Evolutionary conservation across 2,113 vertebrate species (phyloP), one percentile per base, ranked within the genome.

Genomic region (Labrus mixtus): DNA sequence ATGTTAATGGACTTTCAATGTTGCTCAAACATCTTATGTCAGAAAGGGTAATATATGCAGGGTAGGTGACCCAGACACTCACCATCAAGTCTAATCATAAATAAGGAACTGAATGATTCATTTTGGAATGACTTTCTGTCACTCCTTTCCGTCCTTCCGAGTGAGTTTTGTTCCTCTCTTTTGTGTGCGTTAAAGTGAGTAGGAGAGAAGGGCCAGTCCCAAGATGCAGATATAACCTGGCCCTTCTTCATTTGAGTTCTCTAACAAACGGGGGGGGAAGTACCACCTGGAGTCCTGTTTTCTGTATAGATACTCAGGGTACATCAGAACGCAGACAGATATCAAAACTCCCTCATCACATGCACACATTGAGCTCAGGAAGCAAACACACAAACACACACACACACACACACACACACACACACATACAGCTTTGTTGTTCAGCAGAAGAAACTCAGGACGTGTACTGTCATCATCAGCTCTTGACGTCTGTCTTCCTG

Each of bases 321-420:
- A 62, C 33, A 15, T 62, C 58, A 68, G 56, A 82, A 11, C 58
- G 58, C 45, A 43, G 57, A 48, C 73, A 73, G 50, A 80, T 73
- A 73, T 50, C 63, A 78, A 43, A 55, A 64, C 71, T 17, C 81
- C 73, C 68, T 85, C 63, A 63, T 71, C 75, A 39, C 37, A 76
- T 65, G 70, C 66, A 85, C 76, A 83, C 71, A 13, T 66, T 29
- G 70, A 76, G 68, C 78, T 91, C 90, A 91, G 91, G 91, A 93
- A 93, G 73, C 83, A 3, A 68, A 70, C 63, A 39, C 48, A 25
- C 43, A 56, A n/a, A 64, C 63, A 59, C 76, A 71, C 56, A 19
- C 29, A 37, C 55, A 63, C 22, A 29, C 29, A 29, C 29, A 29
- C 55, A 63, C 22, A 29, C 29, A 29, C 29, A 29, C 29, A 29